Evolutionary conservation across 1,140 invertebrate genomes (phyloP).

Genomic region (Drosophila aff.): DNA sequence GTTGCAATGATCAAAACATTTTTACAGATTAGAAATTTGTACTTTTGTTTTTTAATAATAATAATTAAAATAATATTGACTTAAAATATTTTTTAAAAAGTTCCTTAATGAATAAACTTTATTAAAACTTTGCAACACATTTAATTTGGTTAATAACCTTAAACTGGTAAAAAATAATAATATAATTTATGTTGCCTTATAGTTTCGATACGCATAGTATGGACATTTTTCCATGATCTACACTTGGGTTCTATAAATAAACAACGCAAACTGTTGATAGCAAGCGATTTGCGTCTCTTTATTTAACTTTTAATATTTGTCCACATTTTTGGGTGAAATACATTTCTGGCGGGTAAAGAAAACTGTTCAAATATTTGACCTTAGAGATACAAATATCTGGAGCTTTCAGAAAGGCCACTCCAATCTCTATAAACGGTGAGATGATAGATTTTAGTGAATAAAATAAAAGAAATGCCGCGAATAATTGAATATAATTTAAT

Average conservation of each 20-base stretch:
- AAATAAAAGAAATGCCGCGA: conserved; percentile 13
- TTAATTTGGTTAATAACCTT: too few relatives aligned
- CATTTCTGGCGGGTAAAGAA: conserved; percentile 21
- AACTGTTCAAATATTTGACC: conserved; percentile 38
- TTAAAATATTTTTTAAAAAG: too few relatives aligned
- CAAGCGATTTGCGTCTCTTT: conserved; percentile 31
- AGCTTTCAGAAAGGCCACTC: conserved; percentile 10
- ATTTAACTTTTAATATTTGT: conserved; percentile 44
- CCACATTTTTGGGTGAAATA: conserved; percentile 22
- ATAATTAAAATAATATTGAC: too few relatives aligned
- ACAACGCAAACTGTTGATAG: conserved; percentile 50
- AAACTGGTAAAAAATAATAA: too few relatives aligned
- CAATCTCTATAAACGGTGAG: background rate
- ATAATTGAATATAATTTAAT: conserved; percentile 48
- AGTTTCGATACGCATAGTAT: conserved; percentile 6
- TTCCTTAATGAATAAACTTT: too few relatives aligned
- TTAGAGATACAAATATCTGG: background rate
- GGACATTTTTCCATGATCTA: conserved; percentile 13
- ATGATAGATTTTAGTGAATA: conserved; percentile 1
- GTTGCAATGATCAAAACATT: too few relatives aligned
- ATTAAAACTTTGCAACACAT: too few relatives aligned
- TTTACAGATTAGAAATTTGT: too few relatives aligned
- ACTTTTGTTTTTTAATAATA: too few relatives aligned
- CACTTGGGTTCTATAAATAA: conserved; percentile 52
- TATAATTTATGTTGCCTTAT: background rate